Base-by-base conservation (phyloP, 2,113 vertebrate species). In the Ciconia boyciana region DNA sequence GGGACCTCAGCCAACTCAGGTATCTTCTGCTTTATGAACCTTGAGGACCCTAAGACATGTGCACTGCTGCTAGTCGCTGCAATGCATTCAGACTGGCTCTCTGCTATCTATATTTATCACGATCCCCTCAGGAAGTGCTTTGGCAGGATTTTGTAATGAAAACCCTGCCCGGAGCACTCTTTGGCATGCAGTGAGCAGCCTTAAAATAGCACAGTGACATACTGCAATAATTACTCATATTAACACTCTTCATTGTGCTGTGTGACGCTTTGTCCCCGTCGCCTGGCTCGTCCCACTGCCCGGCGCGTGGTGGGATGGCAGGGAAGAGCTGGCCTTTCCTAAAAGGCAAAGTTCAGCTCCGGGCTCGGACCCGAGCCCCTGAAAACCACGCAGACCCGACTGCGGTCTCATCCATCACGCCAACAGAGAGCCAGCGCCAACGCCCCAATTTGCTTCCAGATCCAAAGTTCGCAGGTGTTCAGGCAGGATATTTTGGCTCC, bases 161-260 rank as follows among this genome's bases (percentile, higher is more conserved):
- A 96, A 91, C 94, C 89, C 95, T 97, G 94, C 97, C 96, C 95
- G 76, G 93, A 97, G 96, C 92, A 76, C 94, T 97, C 93, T 97
- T 82, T 97, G 96, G 96, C 96, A 97, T 87, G 90, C 94, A 89
- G 93, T 2, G 3, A 96, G 89, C 91, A 94, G 94, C 93, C 96
- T 98, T 97, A 97, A 98, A 98, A 98, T 97, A 97, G 96, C 83
- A 3, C 94, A 74, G 91, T 95, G 94, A 97, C 96, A 96, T 97
- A 91, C 90, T 97, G 95, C 94, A 97, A 96, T 95, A 97, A 97
- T 97, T 97, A 96, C 90, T 97, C 96, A 94, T 97, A 96, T 96
- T 97, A 97, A 71, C 97, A 93, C 95, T 97, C 87, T 79, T 87
- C 89, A 89, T 95, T 96, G 91, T 93, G 71, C 89, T 91, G 48